Conservation (phyloP, 2,113 vertebrate species). For the Thomomys bottae region DNA sequence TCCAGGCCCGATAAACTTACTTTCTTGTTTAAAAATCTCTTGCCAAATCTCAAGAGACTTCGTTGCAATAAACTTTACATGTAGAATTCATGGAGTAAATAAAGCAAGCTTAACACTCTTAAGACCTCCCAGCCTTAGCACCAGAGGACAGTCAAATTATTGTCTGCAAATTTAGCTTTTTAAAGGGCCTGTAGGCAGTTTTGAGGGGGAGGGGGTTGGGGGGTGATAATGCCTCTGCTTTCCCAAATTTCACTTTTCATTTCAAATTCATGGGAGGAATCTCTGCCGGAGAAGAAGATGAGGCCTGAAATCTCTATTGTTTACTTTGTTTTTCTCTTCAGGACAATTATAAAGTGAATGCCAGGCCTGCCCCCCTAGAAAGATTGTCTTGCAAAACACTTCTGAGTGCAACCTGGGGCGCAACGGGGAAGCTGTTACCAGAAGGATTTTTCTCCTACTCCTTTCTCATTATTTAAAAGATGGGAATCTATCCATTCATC, state of each 20-base stretch:
- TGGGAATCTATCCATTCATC: not conserved
- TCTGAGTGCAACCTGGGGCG: constrained; percentile 12
- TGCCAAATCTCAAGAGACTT: constrained; percentile 13
- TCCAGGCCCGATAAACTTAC: too few species aligned
- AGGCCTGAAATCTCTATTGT: constrained; percentile 64
- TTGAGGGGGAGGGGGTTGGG: not conserved
- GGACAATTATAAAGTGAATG: constrained; percentile 76
- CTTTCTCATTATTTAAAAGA: not conserved
- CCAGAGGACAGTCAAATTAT: not conserved
- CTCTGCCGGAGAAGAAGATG: constrained; percentile 74
- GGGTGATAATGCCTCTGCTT: constrained; percentile 51
- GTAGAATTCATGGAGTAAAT: not conserved
- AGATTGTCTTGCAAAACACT: constrained; percentile 50
- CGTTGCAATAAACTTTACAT: constrained; percentile 8
- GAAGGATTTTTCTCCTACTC: not conserved
- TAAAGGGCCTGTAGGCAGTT: constrained; percentile 52
- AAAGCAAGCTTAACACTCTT: constrained; percentile 28
- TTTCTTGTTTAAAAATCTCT: constrained; percentile 16
- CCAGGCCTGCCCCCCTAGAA: not conserved
- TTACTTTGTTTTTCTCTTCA: constrained; percentile 69
- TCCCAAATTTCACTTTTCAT: constrained; percentile 64
- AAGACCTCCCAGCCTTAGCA: not conserved
- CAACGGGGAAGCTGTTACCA: not conserved
- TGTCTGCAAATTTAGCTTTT: constrained; percentile 67
- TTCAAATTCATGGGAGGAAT: constrained; percentile 74